Conservation (phyloP, 2,888 invertebrate genomes). For the Endotricha flammealis region DNA sequence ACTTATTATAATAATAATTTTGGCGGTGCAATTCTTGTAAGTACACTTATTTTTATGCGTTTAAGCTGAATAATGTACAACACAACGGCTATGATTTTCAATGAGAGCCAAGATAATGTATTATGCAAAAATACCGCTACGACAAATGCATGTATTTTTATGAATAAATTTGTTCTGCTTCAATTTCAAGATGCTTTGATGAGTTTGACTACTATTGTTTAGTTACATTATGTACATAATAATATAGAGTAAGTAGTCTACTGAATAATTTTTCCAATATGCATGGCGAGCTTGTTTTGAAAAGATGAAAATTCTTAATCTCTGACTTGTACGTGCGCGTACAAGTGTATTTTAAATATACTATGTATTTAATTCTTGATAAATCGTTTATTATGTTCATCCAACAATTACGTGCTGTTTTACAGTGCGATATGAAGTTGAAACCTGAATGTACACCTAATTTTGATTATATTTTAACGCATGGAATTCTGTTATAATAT, state of each 20-base stretch:
- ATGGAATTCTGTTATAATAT: neutral
- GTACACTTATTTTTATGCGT: no score
- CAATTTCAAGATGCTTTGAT: slow-evolving; percentile 52
- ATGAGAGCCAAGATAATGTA: slow-evolving; percentile 1
- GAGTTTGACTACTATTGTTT: slow-evolving; percentile 42
- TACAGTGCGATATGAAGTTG: neutral
- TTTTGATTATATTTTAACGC: neutral
- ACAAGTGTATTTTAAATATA: no score
- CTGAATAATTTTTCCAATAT: slow-evolving; percentile 43
- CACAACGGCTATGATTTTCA: slow-evolving; percentile 33
- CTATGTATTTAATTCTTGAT: neutral
- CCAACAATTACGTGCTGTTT: neutral
- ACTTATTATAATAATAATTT: no score
- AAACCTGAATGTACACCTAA: neutral
- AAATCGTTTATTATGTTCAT: neutral
- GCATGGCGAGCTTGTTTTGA: slow-evolving; percentile 36
- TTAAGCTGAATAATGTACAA: no score
- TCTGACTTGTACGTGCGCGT: no score
- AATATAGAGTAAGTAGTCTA: slow-evolving; percentile 56
- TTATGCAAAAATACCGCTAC: slow-evolving; percentile 12
- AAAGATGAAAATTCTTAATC: no score
- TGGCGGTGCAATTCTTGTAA: no score
- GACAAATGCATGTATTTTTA: no score
- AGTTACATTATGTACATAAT: slow-evolving; percentile 60
- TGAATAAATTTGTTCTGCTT: slow-evolving; percentile 37